Conservation (phyloP, 2,113 vertebrate species). For the Archocentrus centrarchus region DNA sequence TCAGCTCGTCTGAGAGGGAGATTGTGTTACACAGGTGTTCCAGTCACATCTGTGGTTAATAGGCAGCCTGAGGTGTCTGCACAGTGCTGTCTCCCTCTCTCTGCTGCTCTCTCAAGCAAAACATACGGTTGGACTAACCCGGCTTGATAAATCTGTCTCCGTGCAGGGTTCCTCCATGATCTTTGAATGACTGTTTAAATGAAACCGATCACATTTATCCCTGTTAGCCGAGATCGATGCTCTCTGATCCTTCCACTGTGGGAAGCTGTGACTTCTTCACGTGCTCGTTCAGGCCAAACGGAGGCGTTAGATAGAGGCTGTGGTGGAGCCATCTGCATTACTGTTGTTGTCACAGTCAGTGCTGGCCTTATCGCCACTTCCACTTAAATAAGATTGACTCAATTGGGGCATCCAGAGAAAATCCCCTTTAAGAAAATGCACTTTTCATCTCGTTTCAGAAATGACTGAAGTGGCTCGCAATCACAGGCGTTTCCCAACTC, state of each 20-base stretch:
- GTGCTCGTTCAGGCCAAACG: background rate
- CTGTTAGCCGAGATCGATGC: rapidly evolving
- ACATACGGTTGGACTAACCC: background rate
- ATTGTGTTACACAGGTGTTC: background rate
- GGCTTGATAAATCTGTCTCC: no score
- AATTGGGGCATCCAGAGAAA: conserved; percentile 4
- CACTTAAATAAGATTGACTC: conserved; percentile 9
- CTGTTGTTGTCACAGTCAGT: background rate
- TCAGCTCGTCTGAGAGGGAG: background rate
- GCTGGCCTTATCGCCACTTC: conserved; percentile 6
- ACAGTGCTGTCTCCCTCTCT: rapidly evolving
- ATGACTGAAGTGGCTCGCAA: background rate
- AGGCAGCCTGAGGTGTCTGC: background rate
- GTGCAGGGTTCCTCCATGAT: no score
- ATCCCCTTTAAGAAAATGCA: conserved; percentile 12
- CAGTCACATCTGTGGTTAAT: background rate
- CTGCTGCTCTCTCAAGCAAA: background rate
- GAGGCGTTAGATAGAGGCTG: background rate
- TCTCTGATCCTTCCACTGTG: background rate
- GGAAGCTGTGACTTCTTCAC: background rate
- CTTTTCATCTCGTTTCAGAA: background rate
- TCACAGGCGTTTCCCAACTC: background rate
- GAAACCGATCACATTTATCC: background rate
- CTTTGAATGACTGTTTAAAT: no score
- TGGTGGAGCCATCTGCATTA: background rate